These are phyloP conservation scores for Siniperca knerii DNA, from an alignment of 2,113 vertebrate species.

Conservation along the genomic window DNA sequence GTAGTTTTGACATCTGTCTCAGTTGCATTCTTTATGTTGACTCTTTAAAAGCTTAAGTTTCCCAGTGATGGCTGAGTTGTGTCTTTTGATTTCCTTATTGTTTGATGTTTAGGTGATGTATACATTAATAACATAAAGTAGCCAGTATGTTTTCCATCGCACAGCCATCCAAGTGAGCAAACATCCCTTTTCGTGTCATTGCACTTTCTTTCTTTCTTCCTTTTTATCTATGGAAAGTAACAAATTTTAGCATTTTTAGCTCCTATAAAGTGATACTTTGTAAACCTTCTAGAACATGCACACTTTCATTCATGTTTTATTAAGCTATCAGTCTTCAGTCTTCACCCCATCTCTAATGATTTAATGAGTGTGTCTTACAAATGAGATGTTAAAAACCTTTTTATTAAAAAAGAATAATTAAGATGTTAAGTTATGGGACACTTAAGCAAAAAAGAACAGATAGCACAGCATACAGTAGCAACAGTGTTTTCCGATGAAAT, in stretches of 20 bases:
- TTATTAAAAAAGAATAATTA: not conserved
- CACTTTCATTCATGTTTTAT: not conserved
- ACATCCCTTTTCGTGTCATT: not conserved
- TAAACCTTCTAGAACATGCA: not conserved
- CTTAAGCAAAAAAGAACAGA: conserved; percentile 10
- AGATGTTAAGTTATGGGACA: not conserved
- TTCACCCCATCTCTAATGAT: not conserved
- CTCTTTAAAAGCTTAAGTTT: not conserved
- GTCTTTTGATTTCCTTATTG: conserved; percentile 26
- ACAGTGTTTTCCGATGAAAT: conserved; percentile 50
- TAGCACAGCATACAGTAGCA: conserved; percentile 63
- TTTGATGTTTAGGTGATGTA: conserved; percentile 36
- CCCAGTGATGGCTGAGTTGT: conserved; percentile 21
- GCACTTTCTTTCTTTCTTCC: not conserved
- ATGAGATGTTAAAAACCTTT: conserved; percentile 8
- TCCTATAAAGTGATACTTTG: conserved; percentile 5
- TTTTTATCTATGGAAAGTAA: not conserved
- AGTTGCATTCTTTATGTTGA: not conserved
- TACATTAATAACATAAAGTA: not conserved
- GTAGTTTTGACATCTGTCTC: conserved; percentile 11
- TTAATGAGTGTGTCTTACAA: not conserved
- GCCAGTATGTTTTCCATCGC: not conserved
- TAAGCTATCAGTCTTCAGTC: not conserved
- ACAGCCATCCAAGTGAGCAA: not conserved
- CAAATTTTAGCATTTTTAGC: not conserved